Conservation (phyloP, 2,113 vertebrate genomes). For the Callochromis pleurospilus region DNA sequence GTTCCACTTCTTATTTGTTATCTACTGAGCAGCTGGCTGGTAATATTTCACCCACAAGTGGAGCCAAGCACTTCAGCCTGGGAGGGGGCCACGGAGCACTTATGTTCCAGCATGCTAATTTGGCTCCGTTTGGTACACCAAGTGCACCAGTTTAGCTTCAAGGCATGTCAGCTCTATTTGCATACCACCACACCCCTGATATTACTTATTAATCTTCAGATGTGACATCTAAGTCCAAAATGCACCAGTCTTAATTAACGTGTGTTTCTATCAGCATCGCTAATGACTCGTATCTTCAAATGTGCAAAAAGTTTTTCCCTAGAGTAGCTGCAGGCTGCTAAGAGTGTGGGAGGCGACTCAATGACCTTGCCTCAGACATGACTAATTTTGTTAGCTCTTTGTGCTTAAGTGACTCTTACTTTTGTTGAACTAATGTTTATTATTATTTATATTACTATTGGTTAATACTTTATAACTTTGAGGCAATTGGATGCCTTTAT, state of each 20-base stretch:
- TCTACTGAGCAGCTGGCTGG: conserved; percentile 47
- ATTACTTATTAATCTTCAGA: conserved; percentile 49
- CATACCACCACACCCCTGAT: conserved; percentile 33
- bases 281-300: conserved; percentile 43
- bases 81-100: conserved; percentile 16
- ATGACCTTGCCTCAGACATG: conserved; percentile 33
- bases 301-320: conserved; percentile 15
- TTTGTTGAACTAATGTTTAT: not conserved
- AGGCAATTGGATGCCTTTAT: not conserved
- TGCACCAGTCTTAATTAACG: conserved; percentile 44
- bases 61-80: conserved; percentile 43
- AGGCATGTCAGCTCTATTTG: conserved; percentile 63
- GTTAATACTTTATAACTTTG: not conserved
- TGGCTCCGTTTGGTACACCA: conserved; percentile 13
- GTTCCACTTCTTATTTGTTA: conserved; percentile 38
- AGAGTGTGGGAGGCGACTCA: conserved; percentile 22
- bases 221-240: conserved; percentile 36
- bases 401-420: conserved; percentile 2
- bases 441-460: not conserved
- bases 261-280: conserved; percentile 32
- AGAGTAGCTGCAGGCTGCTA: conserved; percentile 23
- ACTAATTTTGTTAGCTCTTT: conserved; percentile 22
- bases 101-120: conserved; percentile 45
- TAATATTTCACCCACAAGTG: conserved; percentile 50
- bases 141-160: conserved; percentile 25